A percentile compares a stretch with the other conserved stretches of the same genome.
These are phyloP conservation scores for Zaprionus gabonicus DNA, from an alignment of 1,140 invertebrate genomes.

Conservation along the genomic window DNA sequence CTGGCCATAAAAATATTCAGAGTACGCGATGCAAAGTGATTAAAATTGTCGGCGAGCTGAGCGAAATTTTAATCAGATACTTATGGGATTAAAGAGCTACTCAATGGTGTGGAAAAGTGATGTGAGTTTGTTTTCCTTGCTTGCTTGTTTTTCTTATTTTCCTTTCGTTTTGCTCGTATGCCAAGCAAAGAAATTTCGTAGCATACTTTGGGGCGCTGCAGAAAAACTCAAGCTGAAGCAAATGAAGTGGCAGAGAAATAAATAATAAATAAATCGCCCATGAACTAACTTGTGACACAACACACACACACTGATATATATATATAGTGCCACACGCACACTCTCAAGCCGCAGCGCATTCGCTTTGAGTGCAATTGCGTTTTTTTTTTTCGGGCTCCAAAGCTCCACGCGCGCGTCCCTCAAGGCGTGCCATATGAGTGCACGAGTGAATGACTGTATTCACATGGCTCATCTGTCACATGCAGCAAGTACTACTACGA, in stretches of 20 bases:
- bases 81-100: background rate
- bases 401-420: constrained; percentile 7
- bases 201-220: constrained; percentile 8
- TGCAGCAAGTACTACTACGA: background rate
- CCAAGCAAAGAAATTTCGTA: background rate
- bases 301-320: background rate
- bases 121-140: background rate
- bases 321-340: background rate
- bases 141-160: background rate
- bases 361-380: constrained; percentile 9
- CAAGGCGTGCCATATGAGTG: background rate
- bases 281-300: constrained; percentile 6
- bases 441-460: background rate
- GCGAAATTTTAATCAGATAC: background rate
- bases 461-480: constrained; percentile 5
- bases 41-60: constrained; percentile 5
- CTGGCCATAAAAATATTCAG: constrained; percentile 51
- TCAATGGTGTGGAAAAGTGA: background rate
- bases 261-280: constrained; percentile 46
- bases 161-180: background rate
- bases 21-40: constrained; percentile 15
- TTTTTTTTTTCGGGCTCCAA: constrained; percentile 2
- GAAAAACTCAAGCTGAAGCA: constrained; percentile 12
- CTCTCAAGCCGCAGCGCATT: constrained; percentile 7
- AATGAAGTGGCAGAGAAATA: constrained; percentile 62